A percentile compares a stretch with the other conserved stretches of the same genome.
Conservation (phyloP, 2,797 vertebrate genomes). For the Artibeus jamaicensis region DNA sequence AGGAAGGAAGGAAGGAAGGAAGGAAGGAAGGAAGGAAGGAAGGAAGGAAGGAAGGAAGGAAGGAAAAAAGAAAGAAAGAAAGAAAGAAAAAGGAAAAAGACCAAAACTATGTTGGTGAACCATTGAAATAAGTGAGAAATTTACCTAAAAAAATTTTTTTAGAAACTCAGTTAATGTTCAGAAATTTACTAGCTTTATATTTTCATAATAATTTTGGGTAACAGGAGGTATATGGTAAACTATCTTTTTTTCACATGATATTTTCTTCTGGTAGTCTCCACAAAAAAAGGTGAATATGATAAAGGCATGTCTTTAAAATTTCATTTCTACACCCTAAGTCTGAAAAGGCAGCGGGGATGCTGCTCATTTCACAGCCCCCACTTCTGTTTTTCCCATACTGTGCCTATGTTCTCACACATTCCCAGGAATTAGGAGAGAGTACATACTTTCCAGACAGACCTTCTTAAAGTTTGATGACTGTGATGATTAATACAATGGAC, state of each 20-base stretch:
- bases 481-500: conserved; percentile 76
- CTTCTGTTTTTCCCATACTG: background rate
- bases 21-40: no score
- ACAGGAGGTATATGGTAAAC: background rate
- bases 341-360: background rate
- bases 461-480: conserved; percentile 78
- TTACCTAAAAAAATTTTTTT: background rate
- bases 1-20: no score
- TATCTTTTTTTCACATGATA: background rate
- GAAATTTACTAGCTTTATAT: background rate
- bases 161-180: background rate
- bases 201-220: background rate
- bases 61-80: no score
- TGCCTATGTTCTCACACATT: conserved; percentile 47
- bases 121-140: background rate
- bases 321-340: background rate
- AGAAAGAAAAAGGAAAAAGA: background rate
- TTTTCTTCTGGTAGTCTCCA: background rate
- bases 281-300: background rate
- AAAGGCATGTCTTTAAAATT: background rate
- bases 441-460: conserved; percentile 71
- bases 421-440: conserved; percentile 65
- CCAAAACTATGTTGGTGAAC: background rate
- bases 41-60: background rate
- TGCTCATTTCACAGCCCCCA: background rate